These are phyloP conservation scores for Scrobipalpa atriplicella DNA, from an alignment of 2,888 invertebrate species.

Conservation along the genomic window DNA sequence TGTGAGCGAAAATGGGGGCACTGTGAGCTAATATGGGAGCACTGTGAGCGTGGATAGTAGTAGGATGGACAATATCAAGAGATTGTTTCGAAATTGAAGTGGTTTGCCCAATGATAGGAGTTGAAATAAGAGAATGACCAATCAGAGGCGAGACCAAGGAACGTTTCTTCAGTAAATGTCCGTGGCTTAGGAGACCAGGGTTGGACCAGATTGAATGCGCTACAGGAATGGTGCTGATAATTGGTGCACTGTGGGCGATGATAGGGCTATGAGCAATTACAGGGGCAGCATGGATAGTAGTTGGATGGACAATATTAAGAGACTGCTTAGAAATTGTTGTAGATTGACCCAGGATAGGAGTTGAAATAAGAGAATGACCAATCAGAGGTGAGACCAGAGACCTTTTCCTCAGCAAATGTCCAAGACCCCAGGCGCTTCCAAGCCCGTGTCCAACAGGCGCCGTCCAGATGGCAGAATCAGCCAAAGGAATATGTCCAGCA, in stretches of 20 bases:
- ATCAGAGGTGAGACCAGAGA: background rate
- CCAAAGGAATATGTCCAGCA: constrained; percentile 16
- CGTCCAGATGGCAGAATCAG: background rate
- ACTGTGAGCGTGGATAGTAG: background rate
- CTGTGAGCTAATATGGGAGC: background rate
- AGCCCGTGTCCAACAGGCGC: background rate
- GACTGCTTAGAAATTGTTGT: constrained; percentile 20
- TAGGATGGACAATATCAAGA: background rate
- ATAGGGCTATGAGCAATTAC: background rate
- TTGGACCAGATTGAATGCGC: constrained; percentile 9
- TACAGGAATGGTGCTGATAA: background rate
- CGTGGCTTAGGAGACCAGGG: constrained; percentile 2
- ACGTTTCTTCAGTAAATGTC: constrained; percentile 15
- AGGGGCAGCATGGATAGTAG: constrained; percentile 2
- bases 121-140: constrained; percentile 2
- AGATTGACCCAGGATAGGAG: background rate
- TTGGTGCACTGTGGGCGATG: background rate
- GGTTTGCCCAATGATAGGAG: constrained; percentile 5
- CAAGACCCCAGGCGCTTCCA: constrained; percentile 6
- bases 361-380: background rate
- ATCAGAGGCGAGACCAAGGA: constrained; percentile 15
- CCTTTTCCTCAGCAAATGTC: constrained; percentile 18
- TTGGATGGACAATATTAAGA: background rate
- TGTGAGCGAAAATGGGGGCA: background rate
- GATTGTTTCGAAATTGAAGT: constrained; percentile 19